Conservation (phyloP, 2,113 vertebrate species). For the Tragelaphus imberbis region DNA sequence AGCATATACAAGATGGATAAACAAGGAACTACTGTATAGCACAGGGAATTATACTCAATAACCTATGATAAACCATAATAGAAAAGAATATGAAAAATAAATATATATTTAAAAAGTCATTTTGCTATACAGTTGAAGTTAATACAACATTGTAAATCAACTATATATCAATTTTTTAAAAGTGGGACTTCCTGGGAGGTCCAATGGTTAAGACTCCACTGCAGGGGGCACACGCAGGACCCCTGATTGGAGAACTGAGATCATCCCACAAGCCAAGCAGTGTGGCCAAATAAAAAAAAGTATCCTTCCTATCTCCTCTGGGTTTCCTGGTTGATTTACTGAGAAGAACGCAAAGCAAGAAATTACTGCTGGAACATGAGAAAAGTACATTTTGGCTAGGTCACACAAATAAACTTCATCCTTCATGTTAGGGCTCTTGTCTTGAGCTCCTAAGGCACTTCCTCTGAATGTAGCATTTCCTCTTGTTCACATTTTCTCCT, state of each 20-base stretch:
- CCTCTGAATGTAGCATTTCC: neutral
- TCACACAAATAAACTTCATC: neutral
- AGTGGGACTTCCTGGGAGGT: neutral
- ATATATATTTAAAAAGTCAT: neutral
- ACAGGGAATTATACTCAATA: neutral
- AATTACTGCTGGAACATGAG: neutral
- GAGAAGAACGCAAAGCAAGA: neutral
- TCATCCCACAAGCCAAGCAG: neutral
- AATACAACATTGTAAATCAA: neutral
- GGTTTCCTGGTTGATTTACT: neutral
- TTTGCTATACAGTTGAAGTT: neutral
- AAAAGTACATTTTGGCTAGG: neutral
- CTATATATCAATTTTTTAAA: neutral
- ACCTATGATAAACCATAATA: neutral
- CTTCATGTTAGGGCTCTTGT: neutral
- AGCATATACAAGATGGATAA: neutral
- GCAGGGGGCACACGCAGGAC: neutral
- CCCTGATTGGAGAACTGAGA: neutral
- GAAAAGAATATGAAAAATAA: neutral
- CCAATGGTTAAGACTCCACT: neutral
- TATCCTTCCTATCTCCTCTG: neutral
- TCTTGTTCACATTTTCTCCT: neutral
- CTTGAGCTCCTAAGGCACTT: neutral
- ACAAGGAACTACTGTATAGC: neutral
- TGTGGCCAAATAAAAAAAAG: neutral